Evolutionary conservation across 2,888 invertebrate genomes (phyloP).

Genomic region (Pterobdella sp.): DNA sequence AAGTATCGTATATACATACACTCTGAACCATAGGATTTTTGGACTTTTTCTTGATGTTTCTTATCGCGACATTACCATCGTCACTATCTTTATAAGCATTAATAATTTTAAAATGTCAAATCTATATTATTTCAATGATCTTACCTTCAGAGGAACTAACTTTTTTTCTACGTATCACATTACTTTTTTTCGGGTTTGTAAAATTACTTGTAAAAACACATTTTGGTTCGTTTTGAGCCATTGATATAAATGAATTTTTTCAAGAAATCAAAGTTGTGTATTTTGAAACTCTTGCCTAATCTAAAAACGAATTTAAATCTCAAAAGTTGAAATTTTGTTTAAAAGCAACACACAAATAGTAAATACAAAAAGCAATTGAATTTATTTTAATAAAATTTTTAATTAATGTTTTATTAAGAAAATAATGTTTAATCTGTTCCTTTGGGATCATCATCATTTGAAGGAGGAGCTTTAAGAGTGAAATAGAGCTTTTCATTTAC

Average conservation of each 20-base stretch:
- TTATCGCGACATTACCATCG: background rate
- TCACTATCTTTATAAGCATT: background rate
- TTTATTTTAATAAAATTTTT: too few species aligned
- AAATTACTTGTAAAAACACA: background rate
- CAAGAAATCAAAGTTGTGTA: too few species aligned
- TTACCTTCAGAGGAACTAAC: background rate
- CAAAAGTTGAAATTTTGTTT: too few species aligned
- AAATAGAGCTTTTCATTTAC: constrained; percentile 90
- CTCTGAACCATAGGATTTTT: background rate
- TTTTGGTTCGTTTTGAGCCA: background rate
- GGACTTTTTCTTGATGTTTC: background rate
- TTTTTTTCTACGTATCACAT: background rate
- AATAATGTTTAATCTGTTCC: background rate
- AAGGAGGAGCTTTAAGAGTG: constrained; percentile 54
- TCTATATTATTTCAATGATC: too few species aligned
- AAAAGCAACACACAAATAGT: too few species aligned
- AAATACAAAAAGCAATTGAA: too few species aligned
- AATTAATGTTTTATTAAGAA: too few species aligned
- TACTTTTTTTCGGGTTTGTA: background rate
- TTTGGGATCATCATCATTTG: background rate
- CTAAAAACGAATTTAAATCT: too few species aligned
- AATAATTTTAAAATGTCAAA: background rate
- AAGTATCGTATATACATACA: background rate
- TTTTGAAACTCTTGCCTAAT: too few species aligned
- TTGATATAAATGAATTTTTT: too few species aligned